Evolutionary conservation across 2,797 vertebrate genomes (phyloP), one percentile per base, ranked within the genome.

Genomic region (Buceros bicornis): DNA sequence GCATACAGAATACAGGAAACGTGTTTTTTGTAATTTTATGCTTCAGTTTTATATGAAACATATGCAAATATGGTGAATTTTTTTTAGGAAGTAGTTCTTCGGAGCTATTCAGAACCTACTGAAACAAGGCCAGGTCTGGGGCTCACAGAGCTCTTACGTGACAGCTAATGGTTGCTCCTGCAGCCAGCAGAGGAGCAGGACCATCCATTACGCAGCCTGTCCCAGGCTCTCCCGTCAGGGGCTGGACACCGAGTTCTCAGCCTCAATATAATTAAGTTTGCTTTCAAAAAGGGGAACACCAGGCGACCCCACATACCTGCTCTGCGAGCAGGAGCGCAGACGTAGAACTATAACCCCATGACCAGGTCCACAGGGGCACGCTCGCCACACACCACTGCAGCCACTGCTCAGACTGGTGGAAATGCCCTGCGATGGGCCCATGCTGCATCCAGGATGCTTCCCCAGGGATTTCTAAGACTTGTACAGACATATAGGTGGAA

Each of bases 261-360:
- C 6, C 61, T 40, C 51, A 24, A 6, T 10, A 16, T 43, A 33
- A 82, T 54, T 70, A 54, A 43, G 16, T 60, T 62, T 53, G 9
- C 53, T 64, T 78, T 48, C 51, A 66, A 56, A 77, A 82, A 51
- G 14, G 61, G 37, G 29, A 45, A 19, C 40, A 47, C 7, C 1
- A 8, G 33, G 53, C 69, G 42, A 81, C n/a, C 45, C 61, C 28
- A 12, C 1, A 3, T 11, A 64, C 50, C 78, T 29, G 31, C 16
- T 40, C 53, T 15, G 8, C 10, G 2, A 8, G 62, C 58, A 67
- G 77, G 29, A 76, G 8, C 40, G 29, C 0, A 0, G 1, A 5
- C 18, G 57, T 26, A 47, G 26, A 79, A 24, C 56, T 7, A 6
- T 35, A 70, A 60, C 15, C 21, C 40, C 40, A 25, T 2, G 37